Evolutionary conservation across 1,140 invertebrate genomes (phyloP).

Genomic region (Trypoxylus dichotomus): DNA sequence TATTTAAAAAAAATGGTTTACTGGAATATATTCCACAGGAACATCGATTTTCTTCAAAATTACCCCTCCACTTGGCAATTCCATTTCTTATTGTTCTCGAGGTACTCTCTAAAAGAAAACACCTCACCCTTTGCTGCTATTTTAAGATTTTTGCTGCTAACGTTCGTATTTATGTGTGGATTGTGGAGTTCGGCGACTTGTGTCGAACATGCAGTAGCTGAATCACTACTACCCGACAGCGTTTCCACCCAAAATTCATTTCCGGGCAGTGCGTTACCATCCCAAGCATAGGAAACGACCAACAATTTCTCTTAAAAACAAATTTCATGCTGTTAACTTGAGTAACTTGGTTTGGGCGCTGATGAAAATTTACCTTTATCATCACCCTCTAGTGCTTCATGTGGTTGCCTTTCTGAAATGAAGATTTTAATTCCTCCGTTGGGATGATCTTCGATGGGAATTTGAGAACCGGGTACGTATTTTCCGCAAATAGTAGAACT

Average conservation of each 20-base stretch:
- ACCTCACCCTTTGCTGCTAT: constrained; percentile 34
- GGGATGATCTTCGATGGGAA: constrained; percentile 40
- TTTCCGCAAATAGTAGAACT: constrained; percentile 36
- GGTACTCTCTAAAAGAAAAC: constrained; percentile 34
- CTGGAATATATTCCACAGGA: too few relatives aligned
- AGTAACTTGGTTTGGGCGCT: too few relatives aligned
- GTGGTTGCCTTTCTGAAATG: constrained; percentile 54
- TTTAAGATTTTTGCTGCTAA: constrained; percentile 39
- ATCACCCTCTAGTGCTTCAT: constrained; percentile 46
- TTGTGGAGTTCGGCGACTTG: constrained; percentile 64
- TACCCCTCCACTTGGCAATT: too few relatives aligned
- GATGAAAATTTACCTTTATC: constrained; percentile 35
- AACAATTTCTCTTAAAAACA: constrained; percentile 51
- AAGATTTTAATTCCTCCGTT: constrained; percentile 55
- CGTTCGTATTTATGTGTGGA: constrained; percentile 56
- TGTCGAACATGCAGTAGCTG: constrained; percentile 63
- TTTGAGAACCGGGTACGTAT: constrained; percentile 37
- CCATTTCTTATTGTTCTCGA: constrained; percentile 21
- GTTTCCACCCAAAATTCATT: constrained; percentile 58
- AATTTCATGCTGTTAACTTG: too few relatives aligned
- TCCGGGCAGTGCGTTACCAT: too few relatives aligned
- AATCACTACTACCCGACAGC: constrained; percentile 60
- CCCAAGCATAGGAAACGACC: too few relatives aligned
- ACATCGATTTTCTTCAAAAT: too few relatives aligned
- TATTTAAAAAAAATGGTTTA: too few relatives aligned